phyloP scores from a whole-genome alignment of 2,888 invertebrate genomes.

The Diarsia dahlii region DNA sequence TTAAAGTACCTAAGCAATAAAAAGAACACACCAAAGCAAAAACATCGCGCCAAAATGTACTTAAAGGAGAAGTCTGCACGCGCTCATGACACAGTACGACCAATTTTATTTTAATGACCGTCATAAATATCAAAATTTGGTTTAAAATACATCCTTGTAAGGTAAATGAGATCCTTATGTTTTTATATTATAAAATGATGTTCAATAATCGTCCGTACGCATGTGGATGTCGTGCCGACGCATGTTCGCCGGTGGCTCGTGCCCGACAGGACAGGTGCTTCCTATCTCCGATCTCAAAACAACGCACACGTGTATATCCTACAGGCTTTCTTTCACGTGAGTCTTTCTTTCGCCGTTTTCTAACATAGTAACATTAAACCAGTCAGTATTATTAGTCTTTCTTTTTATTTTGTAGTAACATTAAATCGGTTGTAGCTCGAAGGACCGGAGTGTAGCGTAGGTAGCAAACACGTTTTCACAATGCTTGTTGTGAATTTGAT shows the following conservation, averaged over 20 bases:
- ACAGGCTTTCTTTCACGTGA: slow-evolving; percentile 48
- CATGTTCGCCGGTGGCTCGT: slow-evolving; percentile 55
- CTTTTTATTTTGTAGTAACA: no score
- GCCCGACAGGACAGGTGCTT: slow-evolving; percentile 62
- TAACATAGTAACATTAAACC: no score
- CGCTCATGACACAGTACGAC: not conserved
- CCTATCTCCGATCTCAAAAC: slow-evolving; percentile 63
- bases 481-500: slow-evolving; percentile 38
- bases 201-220: slow-evolving; percentile 12
- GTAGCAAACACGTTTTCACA: slow-evolving; percentile 35
- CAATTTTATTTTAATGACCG: not conserved
- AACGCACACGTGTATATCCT: slow-evolving; percentile 58
- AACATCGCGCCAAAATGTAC: slow-evolving; percentile 4
- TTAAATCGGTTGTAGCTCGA: slow-evolving; percentile 20
- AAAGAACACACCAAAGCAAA: not conserved
- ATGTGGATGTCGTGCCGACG: slow-evolving; percentile 38
- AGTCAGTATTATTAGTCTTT: no score
- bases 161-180: slow-evolving; percentile 1
- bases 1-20: not conserved
- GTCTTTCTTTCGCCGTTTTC: slow-evolving; percentile 47
- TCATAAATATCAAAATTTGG: slow-evolving; percentile 12
- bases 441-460: slow-evolving; percentile 16
- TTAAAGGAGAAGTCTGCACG: not conserved
- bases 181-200: slow-evolving; percentile 2
- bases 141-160: slow-evolving; percentile 8